A percentile compares a stretch with the other conserved stretches of the same genome.
phyloP scores from a whole-genome alignment of 1,140 invertebrate species.

The Microplitis mediator region DNA sequence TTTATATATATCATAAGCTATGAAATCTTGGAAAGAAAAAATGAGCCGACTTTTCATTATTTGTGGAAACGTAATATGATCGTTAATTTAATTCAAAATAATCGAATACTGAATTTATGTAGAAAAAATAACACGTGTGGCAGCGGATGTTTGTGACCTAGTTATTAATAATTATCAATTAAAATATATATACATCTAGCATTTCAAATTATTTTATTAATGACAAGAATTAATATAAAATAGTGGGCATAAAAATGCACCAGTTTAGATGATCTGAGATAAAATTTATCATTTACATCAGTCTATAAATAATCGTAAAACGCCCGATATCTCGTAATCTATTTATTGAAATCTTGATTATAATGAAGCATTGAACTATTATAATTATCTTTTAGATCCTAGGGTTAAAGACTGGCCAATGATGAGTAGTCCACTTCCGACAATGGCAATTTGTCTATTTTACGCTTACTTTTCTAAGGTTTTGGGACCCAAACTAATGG shows the following conservation, averaged over 20 bases:
- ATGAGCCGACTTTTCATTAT: too few relatives aligned
- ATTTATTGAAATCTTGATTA: too few relatives aligned
- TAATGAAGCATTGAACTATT: background rate
- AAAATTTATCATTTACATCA: too few relatives aligned
- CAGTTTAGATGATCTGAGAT: background rate
- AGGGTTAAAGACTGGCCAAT: slow-evolving; percentile 89
- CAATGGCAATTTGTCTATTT: slow-evolving; percentile 79
- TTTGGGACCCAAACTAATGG: slow-evolving; percentile 87
- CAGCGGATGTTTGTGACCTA: background rate
- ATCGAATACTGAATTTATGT: too few relatives aligned
- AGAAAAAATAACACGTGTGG: background rate
- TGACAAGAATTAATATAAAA: background rate
- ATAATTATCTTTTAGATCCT: slow-evolving; percentile 72
- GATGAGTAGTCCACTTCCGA: slow-evolving; percentile 90
- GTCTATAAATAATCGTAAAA: background rate
- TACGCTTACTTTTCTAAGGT: slow-evolving; percentile 86
- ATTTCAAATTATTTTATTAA: background rate
- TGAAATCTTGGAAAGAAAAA: too few relatives aligned
- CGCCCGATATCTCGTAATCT: background rate
- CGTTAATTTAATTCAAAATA: too few relatives aligned
- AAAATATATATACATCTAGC: background rate
- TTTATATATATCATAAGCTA: too few relatives aligned
- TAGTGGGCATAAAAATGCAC: background rate
- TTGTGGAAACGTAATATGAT: too few relatives aligned
- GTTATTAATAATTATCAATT: slow-evolving; percentile 6